Evolutionary conservation across 1,140 invertebrate genomes (phyloP).

Genomic region (Phortica variegata): DNA sequence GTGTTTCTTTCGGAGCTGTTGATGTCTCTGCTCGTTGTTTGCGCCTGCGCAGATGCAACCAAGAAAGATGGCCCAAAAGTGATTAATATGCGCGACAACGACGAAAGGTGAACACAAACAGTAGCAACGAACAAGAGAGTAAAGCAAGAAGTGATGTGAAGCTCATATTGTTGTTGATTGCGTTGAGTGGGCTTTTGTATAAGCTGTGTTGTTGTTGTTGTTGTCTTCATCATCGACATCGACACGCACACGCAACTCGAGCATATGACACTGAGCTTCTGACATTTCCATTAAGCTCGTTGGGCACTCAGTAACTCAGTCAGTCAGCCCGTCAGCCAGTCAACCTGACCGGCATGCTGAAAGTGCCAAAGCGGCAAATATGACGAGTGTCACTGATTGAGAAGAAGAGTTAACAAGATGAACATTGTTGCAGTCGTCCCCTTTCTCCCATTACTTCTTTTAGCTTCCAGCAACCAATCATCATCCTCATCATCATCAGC

Average conservation of each 20-base stretch:
- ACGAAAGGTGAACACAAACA: slow-evolving; percentile 1
- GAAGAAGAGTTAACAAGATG: not conserved
- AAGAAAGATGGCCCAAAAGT: slow-evolving; percentile 2
- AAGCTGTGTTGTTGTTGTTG: no score
- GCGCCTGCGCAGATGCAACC: not conserved
- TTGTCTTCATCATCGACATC: no score
- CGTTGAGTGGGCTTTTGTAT: slow-evolving; percentile 1
- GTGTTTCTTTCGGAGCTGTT: no score
- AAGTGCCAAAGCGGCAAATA: no score
- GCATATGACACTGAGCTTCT: slow-evolving; percentile 35
- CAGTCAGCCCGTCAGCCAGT: not conserved
- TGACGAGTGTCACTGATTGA: slow-evolving; percentile 8
- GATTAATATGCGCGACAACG: slow-evolving; percentile 32
- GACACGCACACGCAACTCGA: no score
- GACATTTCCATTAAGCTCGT: slow-evolving; percentile 47
- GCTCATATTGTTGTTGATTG: not conserved
- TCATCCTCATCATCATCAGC: not conserved
- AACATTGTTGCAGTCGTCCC: not conserved
- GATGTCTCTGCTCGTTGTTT: slow-evolving; percentile 7
- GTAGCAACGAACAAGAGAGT: slow-evolving; percentile 21
- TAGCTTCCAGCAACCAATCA: not conserved
- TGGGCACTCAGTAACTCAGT: not conserved
- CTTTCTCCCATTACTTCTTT: no score
- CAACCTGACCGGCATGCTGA: no score
- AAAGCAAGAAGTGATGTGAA: slow-evolving; percentile 13